phyloP scores from a whole-genome alignment of 2,888 invertebrate genomes.

The Dicranocentrus wangi region DNA sequence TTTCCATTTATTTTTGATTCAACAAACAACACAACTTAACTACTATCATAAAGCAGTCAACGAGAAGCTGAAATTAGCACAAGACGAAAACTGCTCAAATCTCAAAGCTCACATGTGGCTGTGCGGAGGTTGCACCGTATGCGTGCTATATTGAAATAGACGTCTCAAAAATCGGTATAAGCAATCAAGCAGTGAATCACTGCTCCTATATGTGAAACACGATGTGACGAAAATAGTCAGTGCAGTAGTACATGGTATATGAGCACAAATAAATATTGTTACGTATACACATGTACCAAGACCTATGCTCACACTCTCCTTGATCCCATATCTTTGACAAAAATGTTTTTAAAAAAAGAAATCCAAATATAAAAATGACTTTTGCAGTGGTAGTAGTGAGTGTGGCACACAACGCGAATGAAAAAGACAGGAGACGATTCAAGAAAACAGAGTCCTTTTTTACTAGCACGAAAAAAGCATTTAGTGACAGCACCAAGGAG shows the following conservation, averaged over 20 bases:
- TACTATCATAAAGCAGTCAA: constrained; percentile 36
- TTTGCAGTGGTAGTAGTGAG: neutral
- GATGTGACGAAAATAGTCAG: constrained; percentile 19
- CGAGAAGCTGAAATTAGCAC: constrained; percentile 44
- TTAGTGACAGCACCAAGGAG: neutral
- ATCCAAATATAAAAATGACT: constrained; percentile 25
- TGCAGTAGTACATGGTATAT: no score
- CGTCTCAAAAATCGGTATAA: neutral
- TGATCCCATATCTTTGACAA: constrained; percentile 36
- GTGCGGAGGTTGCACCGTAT: no score
- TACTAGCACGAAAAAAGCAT: neutral
- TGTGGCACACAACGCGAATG: constrained; percentile 2
- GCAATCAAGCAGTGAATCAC: constrained; percentile 25
- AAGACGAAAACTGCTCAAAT: constrained; percentile 12
- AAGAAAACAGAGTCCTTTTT: constrained; percentile 3
- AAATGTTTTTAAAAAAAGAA: constrained; percentile 8
- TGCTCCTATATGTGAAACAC: constrained; percentile 7
- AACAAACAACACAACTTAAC: constrained; percentile 25
- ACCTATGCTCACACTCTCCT: constrained; percentile 40
- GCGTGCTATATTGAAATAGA: no score
- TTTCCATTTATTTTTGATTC: constrained; percentile 27
- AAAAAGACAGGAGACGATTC: neutral
- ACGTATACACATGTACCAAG: constrained; percentile 7
- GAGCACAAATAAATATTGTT: constrained; percentile 18
- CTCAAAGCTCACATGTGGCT: neutral